These are phyloP conservation scores for Petaurus breviceps DNA, from an alignment of 2,113 vertebrate species.

Conservation along the genomic window DNA sequence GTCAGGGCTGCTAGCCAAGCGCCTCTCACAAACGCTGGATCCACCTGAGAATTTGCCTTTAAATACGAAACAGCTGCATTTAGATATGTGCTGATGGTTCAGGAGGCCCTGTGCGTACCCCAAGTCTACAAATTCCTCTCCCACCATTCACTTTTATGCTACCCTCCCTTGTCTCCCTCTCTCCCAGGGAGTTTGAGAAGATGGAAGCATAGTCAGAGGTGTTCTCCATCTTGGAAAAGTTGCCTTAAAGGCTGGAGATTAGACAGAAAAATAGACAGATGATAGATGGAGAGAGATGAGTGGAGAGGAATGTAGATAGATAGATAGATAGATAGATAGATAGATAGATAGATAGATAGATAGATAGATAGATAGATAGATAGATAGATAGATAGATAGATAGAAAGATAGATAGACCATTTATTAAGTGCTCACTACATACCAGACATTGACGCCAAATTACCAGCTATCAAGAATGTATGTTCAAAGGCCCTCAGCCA, in stretches of 20 bases:
- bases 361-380: no score
- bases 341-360: no score
- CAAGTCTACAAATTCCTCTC: background rate
- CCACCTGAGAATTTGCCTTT: background rate
- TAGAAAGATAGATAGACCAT: background rate
- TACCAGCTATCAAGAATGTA: background rate
- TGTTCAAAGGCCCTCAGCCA: background rate
- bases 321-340: background rate
- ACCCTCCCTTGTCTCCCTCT: background rate
- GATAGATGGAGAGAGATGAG: background rate
- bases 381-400: background rate
- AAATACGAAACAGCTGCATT: background rate
- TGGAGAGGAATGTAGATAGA: background rate
- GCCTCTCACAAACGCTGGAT: background rate
- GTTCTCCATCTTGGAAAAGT: background rate
- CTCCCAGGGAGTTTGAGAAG: background rate
- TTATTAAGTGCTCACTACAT: background rate
- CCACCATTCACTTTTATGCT: background rate
- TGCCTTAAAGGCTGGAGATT: background rate
- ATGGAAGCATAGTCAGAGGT: background rate
- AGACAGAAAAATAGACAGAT: background rate
- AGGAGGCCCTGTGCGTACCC: background rate
- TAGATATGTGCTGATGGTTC: background rate
- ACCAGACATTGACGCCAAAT: background rate
- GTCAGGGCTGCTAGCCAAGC: background rate